A percentile compares a stretch with the other conserved stretches of the same genome.
phyloP scores from a whole-genome alignment of 2,888 invertebrate genomes.

The Drosophila pegasa region DNA sequence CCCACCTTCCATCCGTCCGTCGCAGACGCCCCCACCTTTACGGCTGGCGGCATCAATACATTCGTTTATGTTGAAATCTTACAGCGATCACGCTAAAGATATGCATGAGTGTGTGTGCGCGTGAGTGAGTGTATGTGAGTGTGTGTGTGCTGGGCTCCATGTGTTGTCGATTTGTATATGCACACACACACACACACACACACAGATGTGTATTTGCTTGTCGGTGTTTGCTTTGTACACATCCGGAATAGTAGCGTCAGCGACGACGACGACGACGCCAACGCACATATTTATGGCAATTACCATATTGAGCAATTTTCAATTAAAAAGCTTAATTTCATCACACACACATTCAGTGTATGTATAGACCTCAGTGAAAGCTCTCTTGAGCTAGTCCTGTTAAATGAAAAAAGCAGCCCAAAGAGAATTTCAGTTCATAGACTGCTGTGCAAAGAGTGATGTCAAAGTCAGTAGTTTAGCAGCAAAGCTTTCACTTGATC shows the following conservation, averaged over 20 bases:
- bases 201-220: constrained; percentile 39
- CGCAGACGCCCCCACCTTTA: constrained; percentile 17
- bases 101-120: constrained; percentile 30
- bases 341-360: not conserved
- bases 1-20: constrained; percentile 2
- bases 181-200: not conserved
- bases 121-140: constrained; percentile 10
- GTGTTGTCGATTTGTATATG: constrained; percentile 57
- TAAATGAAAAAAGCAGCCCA: not conserved
- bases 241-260: constrained; percentile 77
- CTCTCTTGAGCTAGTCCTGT: constrained; percentile 11
- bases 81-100: constrained; percentile 69
- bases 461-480: not conserved
- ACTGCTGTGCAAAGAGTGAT: not conserved
- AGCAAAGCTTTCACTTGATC: constrained; percentile 27
- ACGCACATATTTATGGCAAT: constrained; percentile 73
- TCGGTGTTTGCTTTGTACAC: constrained; percentile 70
- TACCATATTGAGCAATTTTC: constrained; percentile 81
- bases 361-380: constrained; percentile 2
- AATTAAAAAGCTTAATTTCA: constrained; percentile 60
- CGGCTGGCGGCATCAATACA: constrained; percentile 61
- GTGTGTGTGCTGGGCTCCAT: constrained; percentile 45
- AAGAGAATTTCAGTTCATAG: not conserved
- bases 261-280: constrained; percentile 53
- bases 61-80: constrained; percentile 79